These are phyloP conservation scores for Neotoxoptera formosana DNA, from an alignment of 1,140 invertebrate species.

Conservation along the genomic window DNA sequence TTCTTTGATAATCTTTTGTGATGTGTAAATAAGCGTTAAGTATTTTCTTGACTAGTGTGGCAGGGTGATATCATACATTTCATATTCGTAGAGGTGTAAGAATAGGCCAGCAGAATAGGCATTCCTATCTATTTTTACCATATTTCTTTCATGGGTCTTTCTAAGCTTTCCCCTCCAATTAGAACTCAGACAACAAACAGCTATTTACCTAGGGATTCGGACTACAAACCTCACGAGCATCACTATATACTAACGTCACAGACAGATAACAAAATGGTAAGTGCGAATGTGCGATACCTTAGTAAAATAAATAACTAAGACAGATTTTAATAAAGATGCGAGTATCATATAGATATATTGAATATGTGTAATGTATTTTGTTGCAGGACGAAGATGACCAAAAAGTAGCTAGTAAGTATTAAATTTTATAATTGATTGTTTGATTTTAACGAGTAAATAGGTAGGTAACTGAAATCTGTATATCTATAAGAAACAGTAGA, in stretches of 20 bases:
- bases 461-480: neutral
- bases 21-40: constrained; percentile 41
- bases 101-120: constrained; percentile 33
- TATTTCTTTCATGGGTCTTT: constrained; percentile 34
- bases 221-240: constrained; percentile 12
- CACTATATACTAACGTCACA: neutral
- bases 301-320: neutral
- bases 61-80: constrained; percentile 31
- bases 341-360: constrained; percentile 58
- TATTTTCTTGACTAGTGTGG: neutral
- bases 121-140: constrained; percentile 56
- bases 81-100: constrained; percentile 45
- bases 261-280: constrained; percentile 7
- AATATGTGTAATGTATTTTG: constrained; percentile 59
- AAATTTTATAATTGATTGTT: neutral
- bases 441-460: neutral
- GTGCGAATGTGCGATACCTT: neutral
- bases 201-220: constrained; percentile 40
- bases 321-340: neutral
- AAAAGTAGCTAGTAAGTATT: constrained; percentile 73
- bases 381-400: constrained; percentile 78
- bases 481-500: neutral
- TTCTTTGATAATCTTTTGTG: neutral
- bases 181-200: neutral
- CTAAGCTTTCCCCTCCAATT: constrained; percentile 54